Base-by-base conservation (phyloP, 2,797 vertebrate genomes). In the Pangasius djambal region DNA sequence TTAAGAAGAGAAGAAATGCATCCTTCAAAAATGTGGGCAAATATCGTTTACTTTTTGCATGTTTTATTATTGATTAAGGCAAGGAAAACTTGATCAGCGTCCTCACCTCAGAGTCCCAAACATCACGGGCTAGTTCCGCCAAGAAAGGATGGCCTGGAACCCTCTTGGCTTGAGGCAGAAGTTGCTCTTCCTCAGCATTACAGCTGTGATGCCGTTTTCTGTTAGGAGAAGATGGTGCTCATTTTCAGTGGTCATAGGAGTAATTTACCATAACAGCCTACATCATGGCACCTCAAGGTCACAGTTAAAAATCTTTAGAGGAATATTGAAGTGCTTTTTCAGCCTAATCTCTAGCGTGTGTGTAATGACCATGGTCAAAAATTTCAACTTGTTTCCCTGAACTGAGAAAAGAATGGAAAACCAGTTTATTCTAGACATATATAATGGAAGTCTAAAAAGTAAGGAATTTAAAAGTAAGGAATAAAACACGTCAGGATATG, bases 191-290 rank as follows among this genome's bases (percentile, higher is more conserved):
- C 4, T 98, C 98, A 57, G 97, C 97, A 88, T 91, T 95, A 90
- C 97, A 96, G 92, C 97, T 98, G 91, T 96, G 97, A 85, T 96
- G 97, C 85, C 98, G 97, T 93, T 99, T 99, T 95, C 97, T 97
- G 93, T 87, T 44, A 82, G 86, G 31, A 69, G 40, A 82, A 31
- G 10, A 59, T 57, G 31, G 50, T 44, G 3, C 44, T 86, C 50
- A 55, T 9, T 69, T 55, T 79, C 37, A 75, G 52, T 82, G 40
- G 28, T 82, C 55, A 85, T 18, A 74, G 9, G 8, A 61, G 63
- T n/a, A 28, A 65, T 88, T 78, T 2, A 31, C 22, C 31, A 57
- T 44, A 10, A 44, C 61, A 72, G 9, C 2, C 18, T 72, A 31
- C 6, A 77, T 48, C 40, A 81, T 40, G 22, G 13, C 34, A 44